Base-by-base conservation (phyloP, 2,888 invertebrate genomes). In the Nymphalis urticae region DNA sequence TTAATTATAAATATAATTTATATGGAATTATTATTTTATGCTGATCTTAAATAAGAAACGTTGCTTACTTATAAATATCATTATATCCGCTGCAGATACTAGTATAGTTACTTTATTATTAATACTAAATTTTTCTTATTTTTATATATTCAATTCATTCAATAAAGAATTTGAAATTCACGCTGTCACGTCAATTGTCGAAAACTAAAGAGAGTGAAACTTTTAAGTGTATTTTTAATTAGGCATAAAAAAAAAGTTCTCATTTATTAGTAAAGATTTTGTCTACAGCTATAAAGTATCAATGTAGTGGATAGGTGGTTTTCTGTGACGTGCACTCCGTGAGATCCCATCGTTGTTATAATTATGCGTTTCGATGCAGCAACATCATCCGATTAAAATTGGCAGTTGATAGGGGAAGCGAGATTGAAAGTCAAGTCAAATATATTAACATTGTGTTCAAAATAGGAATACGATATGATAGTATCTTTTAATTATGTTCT, bases 381-480 rank as follows among this genome's bases (percentile, higher is more conserved):
- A 42, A 58, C 42, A 85, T 89, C 90, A 87, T 88, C 86, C 87
- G 89, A 92, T 92, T 91, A 90, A 91, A 90, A 91, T 90, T 91
- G 92, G 91, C 91, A 87, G 88, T 77, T 83, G 80, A 89, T 89
- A 82, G 88, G 90, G 91, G 89, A 86, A 77, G 58, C 19, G 13
- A 72, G 69, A 79, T 75, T 77, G 79, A 81, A 76, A 81, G 78
- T 78, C 68, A 73, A 72, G 71, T 70, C 66, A 68, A 70, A 72
- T 56, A 56, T 16, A 56, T 32, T 27, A 27, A 56, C 70, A 70
- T 66, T 70, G 69, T 66, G 60, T 68, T 68, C 67, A 56, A 62
- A 69, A 71, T 66, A 70, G 67, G 68, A 72, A 58, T 61, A 32
- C 27, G 67, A 75, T 59, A 62, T 71, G 76, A 75, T 78, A 73